Base-by-base conservation (phyloP, 2,888 invertebrate genomes). In the Ctenicera cuprea region DNA sequence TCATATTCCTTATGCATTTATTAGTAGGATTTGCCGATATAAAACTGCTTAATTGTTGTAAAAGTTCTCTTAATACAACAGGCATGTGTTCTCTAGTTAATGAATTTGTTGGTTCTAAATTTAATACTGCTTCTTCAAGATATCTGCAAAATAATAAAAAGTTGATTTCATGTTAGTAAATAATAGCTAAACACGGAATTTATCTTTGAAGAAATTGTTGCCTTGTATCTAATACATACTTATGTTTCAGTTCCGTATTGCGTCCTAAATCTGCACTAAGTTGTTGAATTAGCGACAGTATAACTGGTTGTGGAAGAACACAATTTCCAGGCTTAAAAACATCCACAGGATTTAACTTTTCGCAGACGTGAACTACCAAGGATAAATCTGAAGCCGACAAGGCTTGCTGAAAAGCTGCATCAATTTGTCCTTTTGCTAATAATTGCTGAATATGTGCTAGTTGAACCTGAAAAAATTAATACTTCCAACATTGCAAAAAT, bases 251-350 rank as follows among this genome's bases (percentile, higher is more conserved):
- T 82, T 95, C 94, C 11, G 96, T 95, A 81, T 96, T 93, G 77
- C 93, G 92, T 76, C 91, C 90, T 88, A 98, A 91, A 84, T 98
- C 97, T 0, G 96, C 94, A 16, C 97, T 95, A 18, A 98, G 91
- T 87, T 98, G 98, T 85, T 98, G 97, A 81, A 99, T 95, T 30
- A 99, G 91, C 2, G 98, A 97, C 64, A 99, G 89, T 77, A 98
- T 89, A 72, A 97, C 96, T 81, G 95, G 95, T 86, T 97, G 97
- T 79, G 94, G 93, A 71, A 97, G 90, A 22, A 91, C 90, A 82
- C 95, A 95, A 14, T 92, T 90, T 9, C 86, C 87, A 77, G 90
- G 90, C 8, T 91, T 90, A 87, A 98, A 96, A 75, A 97, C 94
- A 75, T 90, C 90, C 69, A 91, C 90, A 0, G 95, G 94, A 83